Conservation (phyloP, 2,113 vertebrate genomes). For the Cygnus buccinator region DNA sequence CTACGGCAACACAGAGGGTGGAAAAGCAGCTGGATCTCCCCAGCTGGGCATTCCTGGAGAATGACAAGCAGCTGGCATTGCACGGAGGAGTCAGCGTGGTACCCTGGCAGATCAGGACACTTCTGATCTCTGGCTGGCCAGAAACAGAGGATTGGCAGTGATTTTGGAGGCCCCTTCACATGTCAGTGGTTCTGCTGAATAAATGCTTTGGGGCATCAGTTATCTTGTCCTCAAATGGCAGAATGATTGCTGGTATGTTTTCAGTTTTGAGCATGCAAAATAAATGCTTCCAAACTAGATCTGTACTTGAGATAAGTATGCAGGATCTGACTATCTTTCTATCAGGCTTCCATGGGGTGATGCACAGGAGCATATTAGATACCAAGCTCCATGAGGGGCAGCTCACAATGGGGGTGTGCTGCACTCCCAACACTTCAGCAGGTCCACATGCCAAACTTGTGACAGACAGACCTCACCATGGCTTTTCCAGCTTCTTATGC, state of each 20-base stretch:
- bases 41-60: neutral
- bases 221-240: neutral
- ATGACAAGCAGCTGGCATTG: neutral
- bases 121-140: neutral
- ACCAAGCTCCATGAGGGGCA: neutral
- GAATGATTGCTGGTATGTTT: neutral
- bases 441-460: neutral
- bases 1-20: neutral
- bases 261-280: neutral
- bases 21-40: neutral
- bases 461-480: neutral
- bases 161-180: neutral
- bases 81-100: rapidly evolving
- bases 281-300: neutral
- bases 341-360: rapidly evolving
- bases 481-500: neutral
- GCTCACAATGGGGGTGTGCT: neutral
- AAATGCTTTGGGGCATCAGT: neutral
- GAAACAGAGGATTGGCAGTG: neutral
- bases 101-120: neutral
- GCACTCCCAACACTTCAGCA: neutral
- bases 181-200: neutral
- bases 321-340: neutral
- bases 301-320: neutral
- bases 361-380: neutral